Evolutionary conservation across 2,797 vertebrate genomes (phyloP).

Genomic region (Eremophila alpestris): DNA sequence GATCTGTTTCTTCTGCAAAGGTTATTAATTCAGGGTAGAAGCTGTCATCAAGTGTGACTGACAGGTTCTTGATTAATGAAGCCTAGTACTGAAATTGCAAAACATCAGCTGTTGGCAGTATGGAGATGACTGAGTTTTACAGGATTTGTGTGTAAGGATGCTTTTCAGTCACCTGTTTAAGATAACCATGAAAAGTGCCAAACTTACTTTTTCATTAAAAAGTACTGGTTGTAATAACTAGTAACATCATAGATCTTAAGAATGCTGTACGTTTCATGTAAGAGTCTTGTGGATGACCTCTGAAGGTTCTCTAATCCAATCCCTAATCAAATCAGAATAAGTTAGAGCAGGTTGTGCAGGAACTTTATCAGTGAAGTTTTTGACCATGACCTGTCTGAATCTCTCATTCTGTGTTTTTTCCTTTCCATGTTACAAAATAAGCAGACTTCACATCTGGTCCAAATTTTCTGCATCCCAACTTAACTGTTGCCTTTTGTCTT

Average conservation of each 20-base stretch:
- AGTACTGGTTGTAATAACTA: neutral
- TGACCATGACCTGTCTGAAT: neutral
- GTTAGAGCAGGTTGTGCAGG: neutral
- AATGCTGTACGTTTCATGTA: neutral
- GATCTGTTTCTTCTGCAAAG: conserved; percentile 17
- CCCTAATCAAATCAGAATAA: neutral
- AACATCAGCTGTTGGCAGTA: neutral
- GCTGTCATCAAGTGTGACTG: neutral
- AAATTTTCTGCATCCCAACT: neutral
- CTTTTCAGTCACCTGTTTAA: neutral
- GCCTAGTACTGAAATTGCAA: neutral
- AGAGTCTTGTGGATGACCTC: neutral
- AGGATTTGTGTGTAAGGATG: neutral
- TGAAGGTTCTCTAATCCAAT: neutral
- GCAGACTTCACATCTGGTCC: neutral
- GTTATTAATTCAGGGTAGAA: conserved; percentile 13
- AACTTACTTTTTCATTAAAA: neutral
- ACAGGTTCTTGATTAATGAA: conserved; percentile 6
- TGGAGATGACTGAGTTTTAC: neutral
- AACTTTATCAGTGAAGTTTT: neutral
- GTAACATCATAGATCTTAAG: neutral
- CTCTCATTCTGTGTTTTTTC: neutral
- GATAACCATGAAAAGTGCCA: neutral
- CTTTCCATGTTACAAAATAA: neutral
- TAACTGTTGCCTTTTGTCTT: neutral